Evolutionary conservation across 2,113 vertebrate species (phyloP), one percentile per base, ranked within the genome.

Genomic region (Poecilia latipinna): DNA sequence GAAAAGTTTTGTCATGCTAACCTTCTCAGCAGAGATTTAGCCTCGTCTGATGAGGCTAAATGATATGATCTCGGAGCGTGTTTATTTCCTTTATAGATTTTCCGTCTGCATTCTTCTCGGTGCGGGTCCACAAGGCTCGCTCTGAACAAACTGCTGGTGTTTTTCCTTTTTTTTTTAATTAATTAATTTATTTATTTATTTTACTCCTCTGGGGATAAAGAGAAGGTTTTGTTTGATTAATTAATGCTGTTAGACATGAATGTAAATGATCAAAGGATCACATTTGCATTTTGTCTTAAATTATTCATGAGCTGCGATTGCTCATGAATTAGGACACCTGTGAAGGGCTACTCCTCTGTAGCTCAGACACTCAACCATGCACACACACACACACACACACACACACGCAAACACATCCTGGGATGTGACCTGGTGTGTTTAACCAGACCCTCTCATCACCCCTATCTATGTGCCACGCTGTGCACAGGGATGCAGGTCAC

Each of bases 181-280:
- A 57, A 57, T 68, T 74, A 77, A 61, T 28, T 28, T 28, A 57
- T 57, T 68, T 62, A 29, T 69, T 32, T 60, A 57, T 61, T 68
- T 74, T 78, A 61, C 85, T 90, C 89, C 86, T 69, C 64, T 48
- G 83, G 75, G 86, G 62, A 89, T 89, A 90, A 90, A 93, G 88
- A 89, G 93, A 93, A 91, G 89, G 90, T 93, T 92, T 92, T 94
- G 92, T 92, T 93, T 92, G 87, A 92, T 94, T 93, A 94, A 92
- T 94, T 92, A 93, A 93, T 93, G 89, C 90, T 90, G 89, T 92
- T 91, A 92, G 88, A 93, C 91, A 79, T 85, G 82, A 91, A 92
- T 88, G 86, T 82, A 89, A 91, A 90, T 91, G 88, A 93, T 93
- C 92, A 93, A 93, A 94, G 88, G 80, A 84, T 79, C 42, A 48